Evolutionary conservation across 2,888 invertebrate genomes (phyloP).

Genomic region (Agrilus biguttatus): DNA sequence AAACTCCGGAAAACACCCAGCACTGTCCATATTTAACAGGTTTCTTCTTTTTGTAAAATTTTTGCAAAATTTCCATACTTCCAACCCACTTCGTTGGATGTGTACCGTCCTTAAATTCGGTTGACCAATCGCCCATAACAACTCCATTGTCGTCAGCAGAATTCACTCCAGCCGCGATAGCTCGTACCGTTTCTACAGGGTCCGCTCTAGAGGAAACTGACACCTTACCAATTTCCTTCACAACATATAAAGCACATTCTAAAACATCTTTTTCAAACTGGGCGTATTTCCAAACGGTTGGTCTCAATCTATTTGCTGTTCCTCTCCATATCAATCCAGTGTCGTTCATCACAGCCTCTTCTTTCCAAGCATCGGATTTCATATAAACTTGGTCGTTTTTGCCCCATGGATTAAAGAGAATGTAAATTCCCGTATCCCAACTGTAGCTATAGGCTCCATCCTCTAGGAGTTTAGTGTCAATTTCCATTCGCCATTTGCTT

Average conservation of each 20-base stretch:
- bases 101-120: constrained; percentile 71
- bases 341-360: constrained; percentile 76
- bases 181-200: constrained; percentile 61
- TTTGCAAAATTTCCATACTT: constrained; percentile 70
- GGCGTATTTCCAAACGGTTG: constrained; percentile 82
- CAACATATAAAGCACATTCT: constrained; percentile 62
- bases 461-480: constrained; percentile 60
- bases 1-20: constrained; percentile 87
- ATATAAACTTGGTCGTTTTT: constrained; percentile 51
- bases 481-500: constrained; percentile 71
- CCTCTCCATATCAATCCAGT: constrained; percentile 87
- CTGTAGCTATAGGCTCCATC: constrained; percentile 60
- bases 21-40: constrained; percentile 91
- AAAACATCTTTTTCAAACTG: constrained; percentile 76
- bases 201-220: constrained; percentile 46
- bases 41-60: constrained; percentile 67
- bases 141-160: constrained; percentile 79
- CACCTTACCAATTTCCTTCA: constrained; percentile 57
- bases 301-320: constrained; percentile 67
- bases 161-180: constrained; percentile 78
- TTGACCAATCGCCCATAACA: constrained; percentile 77
- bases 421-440: constrained; percentile 61
- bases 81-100: constrained; percentile 86
- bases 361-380: constrained; percentile 51
- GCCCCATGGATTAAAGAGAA: constrained; percentile 88